Evolutionary conservation across 1,140 invertebrate species (phyloP).

Genomic region (Anadara kagoshimensis): DNA sequence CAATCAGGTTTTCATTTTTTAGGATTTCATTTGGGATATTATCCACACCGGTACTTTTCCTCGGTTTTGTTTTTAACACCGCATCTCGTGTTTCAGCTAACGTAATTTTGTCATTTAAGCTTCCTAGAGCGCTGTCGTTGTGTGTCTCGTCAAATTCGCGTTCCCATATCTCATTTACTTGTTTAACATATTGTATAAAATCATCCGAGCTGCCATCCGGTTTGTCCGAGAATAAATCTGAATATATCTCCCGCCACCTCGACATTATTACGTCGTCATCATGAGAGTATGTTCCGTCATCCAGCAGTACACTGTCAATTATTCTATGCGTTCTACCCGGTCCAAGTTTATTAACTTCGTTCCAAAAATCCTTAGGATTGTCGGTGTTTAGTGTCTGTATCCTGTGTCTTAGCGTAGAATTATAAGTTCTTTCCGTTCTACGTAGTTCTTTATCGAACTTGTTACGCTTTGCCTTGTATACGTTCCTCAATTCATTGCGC

Average conservation of each 20-base stretch:
- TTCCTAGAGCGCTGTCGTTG: no score
- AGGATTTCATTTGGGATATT: constrained; percentile 10
- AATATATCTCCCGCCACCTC: constrained; percentile 7
- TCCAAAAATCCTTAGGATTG: constrained; percentile 1
- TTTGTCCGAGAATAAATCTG: constrained; percentile 1
- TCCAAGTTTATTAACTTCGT: constrained; percentile 2
- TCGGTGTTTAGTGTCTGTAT: constrained; percentile 3
- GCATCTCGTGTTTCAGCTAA: neutral
- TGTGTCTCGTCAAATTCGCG: neutral
- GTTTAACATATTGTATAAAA: neutral
- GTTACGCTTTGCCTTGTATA: neutral
- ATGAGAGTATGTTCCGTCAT: neutral
- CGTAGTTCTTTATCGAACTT: no score
- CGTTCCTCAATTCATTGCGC: neutral
- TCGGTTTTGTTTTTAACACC: neutral
- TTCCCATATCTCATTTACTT: neutral
- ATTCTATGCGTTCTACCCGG: neutral
- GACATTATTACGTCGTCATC: neutral
- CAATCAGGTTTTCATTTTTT: neutral
- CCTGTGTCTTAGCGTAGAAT: neutral
- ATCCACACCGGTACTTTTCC: constrained; percentile 4
- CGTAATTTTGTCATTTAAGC: no score
- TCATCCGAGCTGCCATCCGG: neutral
- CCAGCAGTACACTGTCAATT: constrained; percentile 6
- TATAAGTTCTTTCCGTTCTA: neutral